Conservation (phyloP, 1,140 invertebrate genomes). For the Sesamia nonagrioides region DNA sequence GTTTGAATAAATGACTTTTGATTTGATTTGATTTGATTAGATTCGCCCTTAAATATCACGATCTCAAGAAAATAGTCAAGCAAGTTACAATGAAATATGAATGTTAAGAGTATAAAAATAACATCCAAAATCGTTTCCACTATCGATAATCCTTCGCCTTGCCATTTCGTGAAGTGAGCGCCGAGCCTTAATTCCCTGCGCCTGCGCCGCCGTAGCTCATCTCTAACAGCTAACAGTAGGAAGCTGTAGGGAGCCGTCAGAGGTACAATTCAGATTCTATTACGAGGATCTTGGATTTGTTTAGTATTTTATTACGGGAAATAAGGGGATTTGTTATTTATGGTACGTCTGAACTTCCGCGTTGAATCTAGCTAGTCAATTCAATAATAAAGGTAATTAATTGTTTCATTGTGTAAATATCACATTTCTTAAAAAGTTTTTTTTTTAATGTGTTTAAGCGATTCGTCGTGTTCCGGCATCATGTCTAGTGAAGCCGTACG, state of each 20-base stretch:
- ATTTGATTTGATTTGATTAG: no score
- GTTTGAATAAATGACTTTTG: no score
- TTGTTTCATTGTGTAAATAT: not conserved
- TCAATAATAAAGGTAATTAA: not conserved
- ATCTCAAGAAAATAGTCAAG: no score
- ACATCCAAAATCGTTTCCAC: no score
- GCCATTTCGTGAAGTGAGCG: no score
- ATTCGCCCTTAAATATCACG: no score
- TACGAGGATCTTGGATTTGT: slow-evolving; percentile 7
- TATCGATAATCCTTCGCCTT: no score
- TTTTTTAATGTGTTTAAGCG: no score
- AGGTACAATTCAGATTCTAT: slow-evolving; percentile 28
- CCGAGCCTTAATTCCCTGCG: not conserved
- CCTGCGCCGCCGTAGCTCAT: slow-evolving; percentile 17
- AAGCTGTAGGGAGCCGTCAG: slow-evolving; percentile 27
- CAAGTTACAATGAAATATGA: no score
- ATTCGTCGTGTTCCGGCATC: no score
- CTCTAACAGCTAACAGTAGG: slow-evolving; percentile 29
- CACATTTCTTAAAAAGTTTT: not conserved
- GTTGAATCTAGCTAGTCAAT: not conserved
- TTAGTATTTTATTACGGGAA: slow-evolving; percentile 17
- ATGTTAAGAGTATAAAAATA: no score
- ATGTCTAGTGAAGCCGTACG: no score
- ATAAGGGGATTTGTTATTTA: slow-evolving; percentile 25
- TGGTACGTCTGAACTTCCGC: slow-evolving; percentile 1